Conservation (phyloP, 1,140 invertebrate genomes). For the Phymastichus coffea region DNA sequence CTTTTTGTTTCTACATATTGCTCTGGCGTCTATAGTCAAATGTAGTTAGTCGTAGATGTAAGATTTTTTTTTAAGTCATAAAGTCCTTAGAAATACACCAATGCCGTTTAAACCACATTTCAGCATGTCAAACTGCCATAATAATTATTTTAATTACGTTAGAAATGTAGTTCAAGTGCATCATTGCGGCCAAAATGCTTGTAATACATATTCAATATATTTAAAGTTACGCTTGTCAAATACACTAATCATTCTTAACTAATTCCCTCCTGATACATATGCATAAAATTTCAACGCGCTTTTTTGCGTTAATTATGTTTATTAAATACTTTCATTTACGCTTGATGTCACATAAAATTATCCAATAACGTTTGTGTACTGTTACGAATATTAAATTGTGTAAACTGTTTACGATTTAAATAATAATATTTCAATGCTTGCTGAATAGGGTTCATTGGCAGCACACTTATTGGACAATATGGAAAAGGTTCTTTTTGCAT, state of each 20-base stretch:
- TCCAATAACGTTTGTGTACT: background rate
- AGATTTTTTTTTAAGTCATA: too few relatives aligned
- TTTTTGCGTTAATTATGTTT: constrained; percentile 1
- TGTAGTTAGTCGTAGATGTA: background rate
- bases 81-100: background rate
- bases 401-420: too few relatives aligned
- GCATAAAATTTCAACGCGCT: too few relatives aligned
- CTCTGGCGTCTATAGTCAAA: background rate
- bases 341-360: background rate
- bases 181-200: background rate
- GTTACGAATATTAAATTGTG: too few relatives aligned
- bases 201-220: constrained; percentile 1
- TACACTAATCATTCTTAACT: too few relatives aligned
- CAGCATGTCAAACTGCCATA: background rate
- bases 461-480: too few relatives aligned
- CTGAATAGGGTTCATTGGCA: too few relatives aligned
- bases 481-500: too few relatives aligned
- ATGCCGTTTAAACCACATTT: background rate
- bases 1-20: background rate
- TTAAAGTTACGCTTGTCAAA: background rate
- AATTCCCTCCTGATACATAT: too few relatives aligned
- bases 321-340: constrained; percentile 1
- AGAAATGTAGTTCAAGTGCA: background rate
- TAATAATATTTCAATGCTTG: too few relatives aligned
- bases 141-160: too few relatives aligned